Base-by-base conservation (phyloP, 2,888 invertebrate genomes). In the Tigriopus californicus region DNA sequence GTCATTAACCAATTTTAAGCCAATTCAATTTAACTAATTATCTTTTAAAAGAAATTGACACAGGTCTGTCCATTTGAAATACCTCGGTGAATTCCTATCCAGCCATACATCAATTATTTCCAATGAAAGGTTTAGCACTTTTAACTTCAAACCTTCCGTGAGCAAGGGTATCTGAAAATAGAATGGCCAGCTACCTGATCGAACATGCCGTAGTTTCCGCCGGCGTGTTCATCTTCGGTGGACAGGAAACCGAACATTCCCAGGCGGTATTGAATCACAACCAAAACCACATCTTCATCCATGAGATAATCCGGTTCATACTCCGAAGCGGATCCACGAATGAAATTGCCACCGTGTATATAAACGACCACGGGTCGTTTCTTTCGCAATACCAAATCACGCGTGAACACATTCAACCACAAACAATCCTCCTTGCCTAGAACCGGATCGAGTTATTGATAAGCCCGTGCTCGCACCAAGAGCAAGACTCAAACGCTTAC, bases 301-400 rank as follows among this genome's bases (percentile, higher is more conserved):
- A 62, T 40, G 6, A 62, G 18, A 33, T 62, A 49, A 22, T 54
- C 52, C 13, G 62, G 62, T 3, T 60, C 61, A 25, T 64, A 64
- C 1, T 57, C 41, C 5, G 58, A 41, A 11, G 57, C 57, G 66
- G 65, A 57, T 65, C 64, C 60, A 8, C 42, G 20, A 4, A 41
- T 33, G 49, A 62, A 64, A 41, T 63, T 62, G 11, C 64, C 64
- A 22, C 67, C 65, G 56, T 68, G 66, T 52, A 70, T 62, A 4
- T 66, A 65, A 57, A 70, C 55, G 60, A 64, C 61, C 1, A 64
- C 63, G 15, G 62, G 61, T n/a, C 58, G 25, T 12, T 25, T 44
- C 40, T 48, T 47, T 8, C 18, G 48, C 5, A 49, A 18, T 12
- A 40, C 49, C 24, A 58, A 25, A 49, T 58, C 58, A 10, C 48